Conservation (phyloP, 2,113 vertebrate species). For the Apistogramma diplotaenia region DNA sequence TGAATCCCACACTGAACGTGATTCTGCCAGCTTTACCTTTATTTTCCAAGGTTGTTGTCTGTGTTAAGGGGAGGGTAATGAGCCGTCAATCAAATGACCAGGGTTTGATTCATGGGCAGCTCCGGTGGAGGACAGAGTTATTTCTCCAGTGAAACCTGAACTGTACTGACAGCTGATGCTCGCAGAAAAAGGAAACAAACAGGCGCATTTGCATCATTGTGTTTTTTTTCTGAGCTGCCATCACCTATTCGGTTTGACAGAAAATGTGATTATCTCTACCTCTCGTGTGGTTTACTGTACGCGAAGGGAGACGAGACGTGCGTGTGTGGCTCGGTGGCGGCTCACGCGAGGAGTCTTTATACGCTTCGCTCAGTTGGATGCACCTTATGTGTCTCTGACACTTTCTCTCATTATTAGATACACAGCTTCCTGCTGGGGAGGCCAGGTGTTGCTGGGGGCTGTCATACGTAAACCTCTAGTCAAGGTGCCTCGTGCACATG, state of each 20-base stretch:
- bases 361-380: slow-evolving; percentile 26
- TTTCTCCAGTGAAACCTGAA: slow-evolving; percentile 43
- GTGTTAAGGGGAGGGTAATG: slow-evolving; percentile 64
- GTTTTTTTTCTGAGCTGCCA: slow-evolving; percentile 26
- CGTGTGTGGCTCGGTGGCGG: neutral
- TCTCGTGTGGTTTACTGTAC: slow-evolving; percentile 6
- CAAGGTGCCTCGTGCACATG: neutral
- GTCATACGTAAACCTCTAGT: slow-evolving; percentile 24
- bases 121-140: slow-evolving; percentile 38
- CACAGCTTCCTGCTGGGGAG: slow-evolving; percentile 48
- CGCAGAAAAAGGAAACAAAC: slow-evolving; percentile 55
- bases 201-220: slow-evolving; percentile 48
- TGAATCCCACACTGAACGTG: neutral
- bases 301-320: neutral
- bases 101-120: slow-evolving; percentile 34
- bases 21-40: slow-evolving; percentile 16
- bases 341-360: neutral
- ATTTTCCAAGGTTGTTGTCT: slow-evolving; percentile 61
- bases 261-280: slow-evolving; percentile 55
- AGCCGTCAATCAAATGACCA: slow-evolving; percentile 68
- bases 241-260: slow-evolving; percentile 55
- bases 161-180: slow-evolving; percentile 48
- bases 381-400: slow-evolving; percentile 53
- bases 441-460: slow-evolving; percentile 57
- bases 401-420: slow-evolving; percentile 63